Evolutionary conservation across 92 coral and sea anemone genomes (phyloP), one percentile per base, ranked within the genome.

Genomic region (Diadumene lineata): DNA sequence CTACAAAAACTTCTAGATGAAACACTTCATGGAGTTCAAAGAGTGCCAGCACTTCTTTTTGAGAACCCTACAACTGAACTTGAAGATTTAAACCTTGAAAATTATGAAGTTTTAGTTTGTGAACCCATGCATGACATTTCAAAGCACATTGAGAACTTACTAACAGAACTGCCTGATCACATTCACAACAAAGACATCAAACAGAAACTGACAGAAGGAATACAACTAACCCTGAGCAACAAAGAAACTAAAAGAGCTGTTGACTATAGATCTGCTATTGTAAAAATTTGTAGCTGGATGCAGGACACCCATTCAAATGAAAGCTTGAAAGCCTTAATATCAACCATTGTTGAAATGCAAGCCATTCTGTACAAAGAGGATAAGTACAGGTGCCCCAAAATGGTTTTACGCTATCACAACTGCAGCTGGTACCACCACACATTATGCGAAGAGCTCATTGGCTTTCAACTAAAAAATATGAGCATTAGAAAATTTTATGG

Each of bases 91-190:
- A 53, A 46, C 53, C 77, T 77, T 8, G 43, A 28, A 34, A 7
- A 16, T 34, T 86, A 86, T 67, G 79, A 82, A 65, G 25, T 57
- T 10, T 76, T 86, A 19, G 53, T 75, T 11, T 86, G 82, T 51
- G 81, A 86, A 46, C 90, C 90, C 13, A 78, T 81, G 66, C 87
- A 86, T 32, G 81, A 85, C 43, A 23, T 85, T 10, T 67, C 85
- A n/a, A 80, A 79, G 19, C 89, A 85, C 74, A 85, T 75, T n/a
- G 64, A 29, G 17, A 64, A 55, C 13, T 2, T 85, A 0, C 56
- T 81, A 7, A 27, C 50, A 31, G 87, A 65, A 38, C 70, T 76
- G 19, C 68, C 68, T 27, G 28, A 21, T 7, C 68, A 63, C n/a
- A 4, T 63, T 15, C n/a, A n/a, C n/a, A 63, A 29, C 26, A 15